phyloP scores from a whole-genome alignment of 2,797 vertebrate genomes.

The Mormyrus proboscirostris region DNA sequence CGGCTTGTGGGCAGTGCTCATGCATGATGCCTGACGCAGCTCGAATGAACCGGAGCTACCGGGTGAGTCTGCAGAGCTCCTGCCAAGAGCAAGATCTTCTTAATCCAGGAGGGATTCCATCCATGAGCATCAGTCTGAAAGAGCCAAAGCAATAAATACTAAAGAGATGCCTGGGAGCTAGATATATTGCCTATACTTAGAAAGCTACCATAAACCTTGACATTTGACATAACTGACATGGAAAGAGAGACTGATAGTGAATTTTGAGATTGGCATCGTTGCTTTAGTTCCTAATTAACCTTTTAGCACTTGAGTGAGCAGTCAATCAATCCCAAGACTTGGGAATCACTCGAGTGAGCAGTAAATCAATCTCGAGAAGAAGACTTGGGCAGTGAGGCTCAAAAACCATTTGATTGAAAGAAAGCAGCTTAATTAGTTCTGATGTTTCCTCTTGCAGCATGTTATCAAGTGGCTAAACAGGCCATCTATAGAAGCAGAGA shows the following conservation, averaged over 20 bases:
- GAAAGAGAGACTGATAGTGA: conserved; percentile 44
- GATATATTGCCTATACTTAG: conserved; percentile 56
- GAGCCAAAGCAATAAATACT: conserved; percentile 47
- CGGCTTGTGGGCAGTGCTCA: neutral
- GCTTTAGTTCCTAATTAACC: conserved; percentile 43
- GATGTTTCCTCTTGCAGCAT: neutral
- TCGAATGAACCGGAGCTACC: neutral
- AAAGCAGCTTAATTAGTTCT: neutral
- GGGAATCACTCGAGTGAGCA: conserved; percentile 21
- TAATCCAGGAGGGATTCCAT: conserved; percentile 52
- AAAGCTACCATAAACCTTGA: conserved; percentile 57
- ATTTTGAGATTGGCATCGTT: conserved; percentile 36
- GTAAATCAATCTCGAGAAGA: conserved; percentile 28
- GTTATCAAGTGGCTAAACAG: neutral
- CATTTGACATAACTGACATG: conserved; percentile 56
- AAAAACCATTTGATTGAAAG: conserved; percentile 33
- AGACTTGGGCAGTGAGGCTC: conserved; percentile 25
- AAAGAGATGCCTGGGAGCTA: conserved; percentile 48
- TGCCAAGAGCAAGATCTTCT: conserved; percentile 48
- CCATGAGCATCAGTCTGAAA: conserved; percentile 52
- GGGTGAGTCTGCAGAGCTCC: conserved; percentile 22
- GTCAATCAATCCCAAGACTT: conserved; percentile 31
- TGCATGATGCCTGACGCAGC: neutral
- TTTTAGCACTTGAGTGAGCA: conserved; percentile 36
- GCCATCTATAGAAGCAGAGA: neutral